Base-by-base conservation (phyloP, 23 tunicate species). In the Botrylloides violaceus region DNA sequence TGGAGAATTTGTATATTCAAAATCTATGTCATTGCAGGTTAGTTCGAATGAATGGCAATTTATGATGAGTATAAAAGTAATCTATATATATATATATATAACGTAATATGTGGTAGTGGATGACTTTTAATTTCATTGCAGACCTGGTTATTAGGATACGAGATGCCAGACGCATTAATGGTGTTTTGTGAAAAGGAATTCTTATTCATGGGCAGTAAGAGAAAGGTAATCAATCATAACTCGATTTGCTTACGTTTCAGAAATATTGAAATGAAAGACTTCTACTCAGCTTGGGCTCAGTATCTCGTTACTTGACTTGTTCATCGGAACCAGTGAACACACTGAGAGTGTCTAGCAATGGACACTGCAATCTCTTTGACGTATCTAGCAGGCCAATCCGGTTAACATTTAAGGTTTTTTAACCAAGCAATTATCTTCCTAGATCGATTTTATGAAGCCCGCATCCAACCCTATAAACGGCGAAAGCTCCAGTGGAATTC, bases 121-220 rank as follows among this genome's bases (percentile, higher is more conserved):
- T 12, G 12, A 47, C 18, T 18, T 12, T 12, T 47, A 12, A 47
- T 59, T 70, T 32, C 50, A 4, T 79, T 65, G 25, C 64, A 95
- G 95, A 87, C 84, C 21, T 95, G 99, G 99, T 74, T 95, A 59
- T 79, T 82, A 78, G 99, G 99, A 27, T 95, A 95, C 82, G 99
- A 95, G 39, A 72, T 95, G 70, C 81, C 99, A 7, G 96, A 95
- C 34, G 83, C 86, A 1, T 63, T 95, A 3, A 79, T 87, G 86
- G 92, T 80, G 3, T 95, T 95, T 64, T 82, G 96, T 34, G 81
- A 87, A 71, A 81, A 95, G 39, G 75, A 61, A 4, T 64, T 95
- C 22, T 26, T 55, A 24, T 79, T 95, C 70, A 43, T 95, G n/a
- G 79, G 96, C 23, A 82, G 96, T 61, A 87, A 83, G 72, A 95